Percentiles rank a stretch among this genome's conserved stretches.
These are phyloP conservation scores for Phalacrocorax brasilianus DNA, from an alignment of 2,113 vertebrate species.

Conservation along the genomic window DNA sequence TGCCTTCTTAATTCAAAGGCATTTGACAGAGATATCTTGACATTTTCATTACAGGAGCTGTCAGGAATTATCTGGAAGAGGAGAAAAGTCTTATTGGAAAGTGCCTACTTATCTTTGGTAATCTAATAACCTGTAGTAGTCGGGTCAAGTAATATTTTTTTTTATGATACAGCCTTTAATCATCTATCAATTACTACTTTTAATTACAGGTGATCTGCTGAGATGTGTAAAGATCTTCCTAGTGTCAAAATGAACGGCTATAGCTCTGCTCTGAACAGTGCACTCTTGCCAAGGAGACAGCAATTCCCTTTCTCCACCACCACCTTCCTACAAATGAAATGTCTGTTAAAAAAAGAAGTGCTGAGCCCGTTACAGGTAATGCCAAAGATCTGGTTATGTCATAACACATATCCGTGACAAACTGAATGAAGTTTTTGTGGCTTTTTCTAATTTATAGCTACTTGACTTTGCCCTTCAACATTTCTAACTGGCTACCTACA, in stretches of 20 bases:
- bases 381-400: neutral
- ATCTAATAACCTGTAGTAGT: neutral
- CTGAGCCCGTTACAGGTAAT: neutral
- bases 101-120: neutral
- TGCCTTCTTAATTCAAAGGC: neutral
- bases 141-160: neutral
- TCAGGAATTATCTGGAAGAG: neutral
- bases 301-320: neutral
- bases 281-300: neutral
- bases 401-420: neutral
- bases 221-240: neutral
- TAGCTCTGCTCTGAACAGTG: neutral
- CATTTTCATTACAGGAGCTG: constrained; percentile 43
- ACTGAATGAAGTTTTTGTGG: neutral
- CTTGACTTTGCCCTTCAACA: neutral
- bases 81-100: neutral
- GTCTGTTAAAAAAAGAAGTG: neutral
- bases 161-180: neutral
- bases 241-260: neutral
- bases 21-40: neutral
- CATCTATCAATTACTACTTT: neutral
- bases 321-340: neutral
- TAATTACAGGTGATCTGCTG: neutral
- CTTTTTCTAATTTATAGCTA: neutral
- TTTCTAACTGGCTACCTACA: neutral